These are phyloP conservation scores for Lasiommata megera DNA, from an alignment of 2,888 invertebrate species.

Conservation along the genomic window DNA sequence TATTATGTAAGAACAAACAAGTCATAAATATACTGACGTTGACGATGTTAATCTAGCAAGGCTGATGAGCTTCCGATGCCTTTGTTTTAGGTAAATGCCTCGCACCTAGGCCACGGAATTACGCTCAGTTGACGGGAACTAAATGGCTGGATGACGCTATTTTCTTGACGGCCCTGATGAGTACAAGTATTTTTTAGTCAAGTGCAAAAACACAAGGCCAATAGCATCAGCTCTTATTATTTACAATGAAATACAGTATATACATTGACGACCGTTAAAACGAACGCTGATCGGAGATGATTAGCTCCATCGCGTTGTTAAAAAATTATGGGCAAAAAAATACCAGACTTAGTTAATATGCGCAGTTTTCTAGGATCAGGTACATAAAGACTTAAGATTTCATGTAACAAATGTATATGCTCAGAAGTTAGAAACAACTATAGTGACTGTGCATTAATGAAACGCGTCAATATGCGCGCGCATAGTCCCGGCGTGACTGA, in stretches of 20 bases:
- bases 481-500: conserved; percentile 71
- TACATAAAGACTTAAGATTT: no score
- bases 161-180: conserved; percentile 57
- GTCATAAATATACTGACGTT: neutral
- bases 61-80: conserved; percentile 63
- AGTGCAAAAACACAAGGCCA: conserved; percentile 54
- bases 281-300: conserved; percentile 25
- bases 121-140: conserved; percentile 72
- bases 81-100: conserved; percentile 60
- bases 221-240: conserved; percentile 41
- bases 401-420: neutral
- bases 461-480: conserved; percentile 71
- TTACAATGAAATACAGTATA: conserved; percentile 39
- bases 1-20: neutral
- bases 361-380: neutral
- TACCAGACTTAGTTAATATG: neutral
- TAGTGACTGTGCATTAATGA: conserved; percentile 70
- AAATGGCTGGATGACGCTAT: conserved; percentile 68
- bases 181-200: conserved; percentile 46
- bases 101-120: conserved; percentile 67
- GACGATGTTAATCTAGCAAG: conserved; percentile 44
- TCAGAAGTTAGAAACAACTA: conserved; percentile 26
- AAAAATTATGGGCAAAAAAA: conserved; percentile 8
- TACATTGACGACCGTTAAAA: conserved; percentile 35
- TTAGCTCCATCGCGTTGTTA: conserved; percentile 16